Percentiles rank a stretch among this genome's conserved stretches.
Evolutionary conservation across 2,113 vertebrate species (phyloP).

Genomic region (Nibea coibor): DNA sequence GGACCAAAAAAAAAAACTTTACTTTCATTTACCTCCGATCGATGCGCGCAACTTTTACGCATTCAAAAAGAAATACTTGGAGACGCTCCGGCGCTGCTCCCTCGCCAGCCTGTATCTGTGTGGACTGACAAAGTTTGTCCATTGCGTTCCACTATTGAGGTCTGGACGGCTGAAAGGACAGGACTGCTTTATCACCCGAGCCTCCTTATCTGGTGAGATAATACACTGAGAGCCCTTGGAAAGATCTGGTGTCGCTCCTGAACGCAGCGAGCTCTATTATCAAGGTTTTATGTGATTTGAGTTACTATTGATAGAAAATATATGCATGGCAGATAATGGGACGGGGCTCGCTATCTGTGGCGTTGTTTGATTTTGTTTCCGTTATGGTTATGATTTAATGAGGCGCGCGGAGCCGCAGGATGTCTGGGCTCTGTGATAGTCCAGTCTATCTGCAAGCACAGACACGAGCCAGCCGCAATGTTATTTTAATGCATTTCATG

Average conservation of each 20-base stretch:
- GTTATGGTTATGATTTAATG: constrained; percentile 62
- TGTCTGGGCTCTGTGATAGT: constrained; percentile 58
- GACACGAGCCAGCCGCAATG: constrained; percentile 54
- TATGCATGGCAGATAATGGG: constrained; percentile 55
- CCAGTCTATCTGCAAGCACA: constrained; percentile 39
- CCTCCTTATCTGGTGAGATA: constrained; percentile 88
- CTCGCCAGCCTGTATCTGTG: not conserved
- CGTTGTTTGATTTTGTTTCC: constrained; percentile 64
- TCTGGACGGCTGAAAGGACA: constrained; percentile 27
- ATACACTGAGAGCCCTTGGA: constrained; percentile 70
- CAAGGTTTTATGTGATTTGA: constrained; percentile 75
- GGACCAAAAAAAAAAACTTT: constrained; percentile 19
- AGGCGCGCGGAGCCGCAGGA: constrained; percentile 37
- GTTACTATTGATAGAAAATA: constrained; percentile 73
- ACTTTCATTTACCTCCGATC: not conserved
- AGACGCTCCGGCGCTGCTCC: constrained; percentile 7
- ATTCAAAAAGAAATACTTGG: constrained; percentile 1
- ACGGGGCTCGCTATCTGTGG: constrained; percentile 52
- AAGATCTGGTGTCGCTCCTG: constrained; percentile 63
- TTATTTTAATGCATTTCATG: constrained; percentile 55
- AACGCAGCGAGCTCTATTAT: constrained; percentile 60
- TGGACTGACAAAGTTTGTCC: constrained; percentile 30
- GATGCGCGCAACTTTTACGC: constrained; percentile 47
- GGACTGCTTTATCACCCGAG: constrained; percentile 76
- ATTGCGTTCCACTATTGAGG: constrained; percentile 31